These are phyloP conservation scores for Rhinopomastus cyanomelas DNA, from an alignment of 2,113 vertebrate genomes.

Conservation along the genomic window DNA sequence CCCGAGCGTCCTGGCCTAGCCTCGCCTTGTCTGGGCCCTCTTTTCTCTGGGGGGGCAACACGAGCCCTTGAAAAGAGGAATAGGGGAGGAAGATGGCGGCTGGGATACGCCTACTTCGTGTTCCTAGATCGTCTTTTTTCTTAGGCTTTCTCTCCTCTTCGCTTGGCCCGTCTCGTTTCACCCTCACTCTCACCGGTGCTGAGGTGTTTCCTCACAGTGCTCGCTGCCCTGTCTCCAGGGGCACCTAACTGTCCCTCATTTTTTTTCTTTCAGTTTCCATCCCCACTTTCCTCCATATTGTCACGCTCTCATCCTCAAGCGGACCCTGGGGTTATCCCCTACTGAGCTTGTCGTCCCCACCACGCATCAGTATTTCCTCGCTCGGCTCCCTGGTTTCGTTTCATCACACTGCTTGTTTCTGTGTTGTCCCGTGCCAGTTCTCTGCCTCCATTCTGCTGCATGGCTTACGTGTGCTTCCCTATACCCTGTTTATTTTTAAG, in stretches of 20 bases:
- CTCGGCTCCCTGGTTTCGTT: fast-evolving
- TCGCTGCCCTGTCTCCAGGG: not conserved
- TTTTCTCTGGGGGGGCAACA: not conserved
- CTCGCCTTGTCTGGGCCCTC: fast-evolving
- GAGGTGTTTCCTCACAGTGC: not conserved
- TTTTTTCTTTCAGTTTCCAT: not conserved
- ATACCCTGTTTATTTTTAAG: not conserved
- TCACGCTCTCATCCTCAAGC: not conserved
- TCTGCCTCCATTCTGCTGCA: not conserved
- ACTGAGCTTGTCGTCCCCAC: not conserved
- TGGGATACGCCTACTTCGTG: slow-evolving; percentile 14
- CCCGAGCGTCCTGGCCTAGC: fast-evolving
- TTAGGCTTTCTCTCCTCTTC: fast-evolving
- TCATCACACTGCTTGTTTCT: not conserved
- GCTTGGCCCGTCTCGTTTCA: not conserved
- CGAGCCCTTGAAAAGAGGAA: not conserved
- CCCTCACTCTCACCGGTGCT: not conserved
- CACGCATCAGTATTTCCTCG: too few species aligned
- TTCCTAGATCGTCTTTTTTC: not conserved
- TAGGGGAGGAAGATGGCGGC: slow-evolving; percentile 56
- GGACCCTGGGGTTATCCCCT: not conserved
- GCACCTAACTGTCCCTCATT: fast-evolving
- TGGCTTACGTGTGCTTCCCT: not conserved
- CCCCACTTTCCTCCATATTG: slow-evolving; percentile 2
- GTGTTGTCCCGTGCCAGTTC: not conserved